Evolutionary conservation across 2,797 vertebrate species (phyloP).

Genomic region (Intellagama lesueurii): DNA sequence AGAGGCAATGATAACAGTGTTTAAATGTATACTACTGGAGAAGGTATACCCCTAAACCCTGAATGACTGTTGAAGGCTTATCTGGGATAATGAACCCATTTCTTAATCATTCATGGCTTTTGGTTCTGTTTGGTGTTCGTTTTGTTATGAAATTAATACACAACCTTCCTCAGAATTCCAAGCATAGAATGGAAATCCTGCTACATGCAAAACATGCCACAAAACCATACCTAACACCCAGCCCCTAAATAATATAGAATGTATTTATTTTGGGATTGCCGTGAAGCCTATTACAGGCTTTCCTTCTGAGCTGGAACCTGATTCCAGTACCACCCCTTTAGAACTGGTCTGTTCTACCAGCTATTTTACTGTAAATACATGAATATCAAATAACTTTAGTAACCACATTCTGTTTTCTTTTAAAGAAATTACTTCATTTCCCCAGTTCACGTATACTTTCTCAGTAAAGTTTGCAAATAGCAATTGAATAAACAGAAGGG

Average conservation of each 20-base stretch:
- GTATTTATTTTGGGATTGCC: slow-evolving; percentile 9
- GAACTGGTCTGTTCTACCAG: slow-evolving; percentile 19
- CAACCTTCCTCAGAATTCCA: neutral
- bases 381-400: slow-evolving; percentile 52
- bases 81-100: neutral
- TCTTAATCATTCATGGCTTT: too few species aligned
- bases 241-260: neutral
- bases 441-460: slow-evolving; percentile 37
- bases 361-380: slow-evolving; percentile 48
- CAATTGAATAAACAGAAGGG: slow-evolving; percentile 59
- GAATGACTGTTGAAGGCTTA: neutral
- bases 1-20: too few species aligned
- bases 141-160: neutral
- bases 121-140: neutral
- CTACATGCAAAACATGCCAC: neutral
- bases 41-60: neutral
- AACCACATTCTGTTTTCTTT: slow-evolving; percentile 48
- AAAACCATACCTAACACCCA: neutral
- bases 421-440: slow-evolving; percentile 10
- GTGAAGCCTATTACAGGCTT: neutral
- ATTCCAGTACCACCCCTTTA: slow-evolving; percentile 16
- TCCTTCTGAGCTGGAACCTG: slow-evolving; percentile 16
- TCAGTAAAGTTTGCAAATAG: slow-evolving; percentile 43
- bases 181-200: neutral
- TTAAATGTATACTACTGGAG: neutral